A percentile compares a stretch with the other conserved stretches of the same genome.
phyloP scores from a whole-genome alignment of 1,140 invertebrate genomes.

The Lepeophtheirus salmonis region DNA sequence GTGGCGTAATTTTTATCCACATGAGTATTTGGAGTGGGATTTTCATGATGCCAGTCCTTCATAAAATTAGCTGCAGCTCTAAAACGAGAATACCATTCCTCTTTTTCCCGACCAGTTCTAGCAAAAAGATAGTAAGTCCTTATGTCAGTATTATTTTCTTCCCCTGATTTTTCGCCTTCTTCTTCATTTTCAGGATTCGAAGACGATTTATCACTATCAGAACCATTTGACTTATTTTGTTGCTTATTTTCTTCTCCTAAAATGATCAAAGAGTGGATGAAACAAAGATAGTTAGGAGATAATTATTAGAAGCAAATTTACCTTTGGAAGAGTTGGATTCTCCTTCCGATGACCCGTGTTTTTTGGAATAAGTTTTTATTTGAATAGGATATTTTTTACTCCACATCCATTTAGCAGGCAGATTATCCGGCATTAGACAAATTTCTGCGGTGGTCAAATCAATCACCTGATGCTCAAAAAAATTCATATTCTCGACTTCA shows the following conservation, averaged over 20 bases:
- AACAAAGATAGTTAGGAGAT: too few species aligned
- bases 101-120: constrained; percentile 2
- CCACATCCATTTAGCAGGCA: constrained; percentile 9
- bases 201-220: too few species aligned
- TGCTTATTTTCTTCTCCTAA: too few species aligned
- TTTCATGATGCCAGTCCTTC: constrained; percentile 6
- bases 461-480: constrained; percentile 1
- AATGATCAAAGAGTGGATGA: too few species aligned
- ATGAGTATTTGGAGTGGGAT: background rate
- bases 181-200: too few species aligned
- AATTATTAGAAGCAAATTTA: too few species aligned
- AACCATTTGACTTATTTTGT: too few species aligned
- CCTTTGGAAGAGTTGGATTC: too few species aligned
- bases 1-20: background rate
- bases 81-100: constrained; percentile 2
- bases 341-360: background rate
- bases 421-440: background rate
- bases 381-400: constrained; percentile 8
- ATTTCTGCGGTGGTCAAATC: background rate
- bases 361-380: background rate
- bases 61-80: background rate
- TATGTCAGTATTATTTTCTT: background rate
- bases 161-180: background rate
- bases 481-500: background rate
- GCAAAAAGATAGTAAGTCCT: constrained; percentile 7